These are phyloP conservation scores for Ceyx melanurus DNA, from an alignment of 2,113 vertebrate genomes.

Conservation along the genomic window DNA sequence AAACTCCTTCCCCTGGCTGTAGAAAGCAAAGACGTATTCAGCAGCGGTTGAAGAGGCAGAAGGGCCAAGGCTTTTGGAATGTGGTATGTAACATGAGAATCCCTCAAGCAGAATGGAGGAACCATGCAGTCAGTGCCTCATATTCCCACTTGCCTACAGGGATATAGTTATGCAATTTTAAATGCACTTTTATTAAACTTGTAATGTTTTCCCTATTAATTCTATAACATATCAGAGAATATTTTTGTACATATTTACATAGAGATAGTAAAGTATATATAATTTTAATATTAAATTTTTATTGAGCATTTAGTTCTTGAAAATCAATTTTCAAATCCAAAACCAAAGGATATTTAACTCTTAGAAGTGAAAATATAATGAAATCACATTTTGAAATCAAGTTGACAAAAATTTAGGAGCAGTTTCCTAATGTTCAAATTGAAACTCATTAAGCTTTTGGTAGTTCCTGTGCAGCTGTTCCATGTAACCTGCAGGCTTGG, in stretches of 20 bases:
- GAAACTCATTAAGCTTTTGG: not conserved
- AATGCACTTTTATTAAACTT: slow-evolving; percentile 17
- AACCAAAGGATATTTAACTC: not conserved
- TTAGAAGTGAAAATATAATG: not conserved
- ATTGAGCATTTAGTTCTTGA: not conserved
- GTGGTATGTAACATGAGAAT: slow-evolving; percentile 28
- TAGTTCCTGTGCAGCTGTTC: not conserved
- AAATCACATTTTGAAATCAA: not conserved
- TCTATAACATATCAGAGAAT: not conserved
- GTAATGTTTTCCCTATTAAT: slow-evolving; percentile 29
- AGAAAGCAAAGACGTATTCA: slow-evolving; percentile 5
- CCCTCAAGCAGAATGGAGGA: not conserved
- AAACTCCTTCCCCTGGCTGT: not conserved
- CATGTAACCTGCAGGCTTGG: not conserved
- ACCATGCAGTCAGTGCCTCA: not conserved
- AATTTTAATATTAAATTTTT: not conserved
- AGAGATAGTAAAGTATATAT: not conserved
- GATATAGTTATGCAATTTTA: not conserved
- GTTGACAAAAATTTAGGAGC: not conserved
- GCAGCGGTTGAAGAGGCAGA: not conserved
- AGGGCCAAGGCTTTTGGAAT: slow-evolving; percentile 19
- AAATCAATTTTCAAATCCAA: not conserved
- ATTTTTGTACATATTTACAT: not conserved
- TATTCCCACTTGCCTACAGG: slow-evolving; percentile 3
- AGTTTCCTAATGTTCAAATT: not conserved